phyloP scores from a whole-genome alignment of 1,140 invertebrate genomes.

The Drosophila kanapiae region DNA sequence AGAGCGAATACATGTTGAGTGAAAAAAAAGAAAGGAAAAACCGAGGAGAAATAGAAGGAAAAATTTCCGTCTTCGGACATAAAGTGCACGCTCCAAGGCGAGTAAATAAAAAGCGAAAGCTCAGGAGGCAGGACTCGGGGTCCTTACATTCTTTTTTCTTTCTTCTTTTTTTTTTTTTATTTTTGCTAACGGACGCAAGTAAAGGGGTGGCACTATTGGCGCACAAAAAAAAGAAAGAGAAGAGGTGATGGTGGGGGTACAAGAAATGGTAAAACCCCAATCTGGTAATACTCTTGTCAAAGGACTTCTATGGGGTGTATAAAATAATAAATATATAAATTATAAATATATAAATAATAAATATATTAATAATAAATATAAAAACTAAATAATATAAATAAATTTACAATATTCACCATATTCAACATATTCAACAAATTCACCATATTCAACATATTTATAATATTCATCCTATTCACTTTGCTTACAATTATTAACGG shows the following conservation, averaged over 20 bases:
- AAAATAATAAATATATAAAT: not conserved
- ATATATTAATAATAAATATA: too few relatives aligned
- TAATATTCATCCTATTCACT: too few relatives aligned
- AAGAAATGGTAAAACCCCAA: not conserved
- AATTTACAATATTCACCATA: not conserved
- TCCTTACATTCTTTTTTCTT: conserved; percentile 18
- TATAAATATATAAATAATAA: too few relatives aligned
- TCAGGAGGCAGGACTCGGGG: conserved; percentile 18
- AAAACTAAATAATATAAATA: too few relatives aligned
- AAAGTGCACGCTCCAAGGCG: conserved; percentile 61
- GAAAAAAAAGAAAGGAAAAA: conserved; percentile 24
- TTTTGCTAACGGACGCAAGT: conserved; percentile 56
- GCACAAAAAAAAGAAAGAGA: conserved; percentile 9
- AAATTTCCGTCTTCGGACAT: conserved; percentile 45
- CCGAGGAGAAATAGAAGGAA: conserved; percentile 25
- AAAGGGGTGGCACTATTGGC: conserved; percentile 71
- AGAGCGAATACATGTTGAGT: conserved; percentile 44
- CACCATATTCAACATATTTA: too few relatives aligned
- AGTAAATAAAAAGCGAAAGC: conserved; percentile 58
- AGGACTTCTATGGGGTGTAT: not conserved
- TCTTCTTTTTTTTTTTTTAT: conserved; percentile 10
- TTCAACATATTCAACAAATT: not conserved
- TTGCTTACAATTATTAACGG: too few relatives aligned
- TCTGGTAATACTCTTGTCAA: not conserved
- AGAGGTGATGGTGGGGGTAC: not conserved